Evolutionary conservation across 2,113 vertebrate genomes (phyloP).

Genomic region (Seriola aureovittata): DNA sequence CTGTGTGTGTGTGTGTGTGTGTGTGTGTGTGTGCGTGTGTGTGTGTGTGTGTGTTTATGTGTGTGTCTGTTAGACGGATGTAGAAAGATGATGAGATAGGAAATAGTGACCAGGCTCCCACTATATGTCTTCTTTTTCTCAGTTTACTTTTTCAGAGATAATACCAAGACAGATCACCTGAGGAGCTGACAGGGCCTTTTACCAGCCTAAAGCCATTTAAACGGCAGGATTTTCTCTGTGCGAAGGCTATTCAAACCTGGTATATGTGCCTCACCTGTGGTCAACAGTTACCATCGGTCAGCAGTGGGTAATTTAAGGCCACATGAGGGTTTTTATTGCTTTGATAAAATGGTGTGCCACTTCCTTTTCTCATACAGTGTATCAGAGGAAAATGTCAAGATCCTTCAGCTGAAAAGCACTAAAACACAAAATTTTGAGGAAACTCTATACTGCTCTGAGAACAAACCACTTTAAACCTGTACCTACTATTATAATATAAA

Average conservation of each 20-base stretch:
- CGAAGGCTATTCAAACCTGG: not conserved
- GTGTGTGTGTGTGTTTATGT: slow-evolving; percentile 10
- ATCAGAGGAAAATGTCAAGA: not conserved
- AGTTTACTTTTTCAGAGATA: slow-evolving; percentile 9
- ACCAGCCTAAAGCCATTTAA: not conserved
- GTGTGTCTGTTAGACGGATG: slow-evolving; percentile 19
- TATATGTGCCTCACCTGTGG: not conserved
- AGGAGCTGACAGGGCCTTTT: not conserved
- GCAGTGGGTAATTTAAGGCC: too few species aligned
- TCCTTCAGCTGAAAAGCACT: not conserved
- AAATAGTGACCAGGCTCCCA: slow-evolving; percentile 20
- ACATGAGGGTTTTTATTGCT: too few species aligned
- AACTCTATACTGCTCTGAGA: not conserved
- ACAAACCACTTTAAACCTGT: not conserved
- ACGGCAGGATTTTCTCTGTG: not conserved
- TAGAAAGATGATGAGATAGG: slow-evolving; percentile 30
- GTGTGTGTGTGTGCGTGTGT: slow-evolving; percentile 11
- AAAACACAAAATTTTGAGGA: not conserved
- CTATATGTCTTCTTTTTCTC: not conserved
- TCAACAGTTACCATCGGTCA: too few species aligned
- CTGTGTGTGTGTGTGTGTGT: slow-evolving; percentile 26
- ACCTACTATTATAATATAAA: not conserved
- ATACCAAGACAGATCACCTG: not conserved
- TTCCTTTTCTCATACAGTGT: not conserved
- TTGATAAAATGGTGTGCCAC: not conserved